Conservation (phyloP, 2,797 vertebrate genomes). For the Halcyon leucocephala region DNA sequence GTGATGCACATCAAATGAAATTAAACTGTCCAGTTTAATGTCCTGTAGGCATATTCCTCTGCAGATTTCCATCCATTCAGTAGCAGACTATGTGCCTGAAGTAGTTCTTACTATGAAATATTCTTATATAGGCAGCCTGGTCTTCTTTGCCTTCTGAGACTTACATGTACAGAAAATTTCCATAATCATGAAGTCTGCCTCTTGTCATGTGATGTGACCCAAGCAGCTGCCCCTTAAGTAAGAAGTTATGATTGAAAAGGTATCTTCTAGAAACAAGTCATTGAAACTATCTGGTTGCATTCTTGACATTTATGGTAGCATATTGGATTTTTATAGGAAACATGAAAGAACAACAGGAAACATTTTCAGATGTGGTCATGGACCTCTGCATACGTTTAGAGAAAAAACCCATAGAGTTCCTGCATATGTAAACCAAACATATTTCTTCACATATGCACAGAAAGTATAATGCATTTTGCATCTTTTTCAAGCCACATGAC, state of each 20-base stretch:
- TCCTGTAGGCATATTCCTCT: not conserved
- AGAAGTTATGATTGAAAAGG: constrained; percentile 45
- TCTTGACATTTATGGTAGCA: constrained; percentile 44
- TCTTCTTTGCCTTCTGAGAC: constrained; percentile 19
- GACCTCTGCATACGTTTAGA: constrained; percentile 8
- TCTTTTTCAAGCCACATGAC: not conserved
- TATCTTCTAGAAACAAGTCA: constrained; percentile 62
- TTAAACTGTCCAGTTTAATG: not conserved
- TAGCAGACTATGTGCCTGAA: not conserved
- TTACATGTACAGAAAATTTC: not conserved
- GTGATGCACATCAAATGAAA: not conserved
- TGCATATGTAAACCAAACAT: not conserved
- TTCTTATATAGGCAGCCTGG: not conserved
- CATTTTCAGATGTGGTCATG: constrained; percentile 35
- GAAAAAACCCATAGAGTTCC: not conserved
- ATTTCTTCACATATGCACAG: not conserved
- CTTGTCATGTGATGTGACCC: constrained; percentile 12
- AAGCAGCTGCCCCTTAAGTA: constrained; percentile 34
- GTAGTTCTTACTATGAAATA: not conserved
- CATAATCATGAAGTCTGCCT: constrained; percentile 16
- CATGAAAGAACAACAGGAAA: constrained; percentile 19
- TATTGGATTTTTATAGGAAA: constrained; percentile 26
- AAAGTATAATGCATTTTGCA: not conserved
- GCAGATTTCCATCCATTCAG: not conserved
- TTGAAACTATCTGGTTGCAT: constrained; percentile 54